Evolutionary conservation across 2,888 invertebrate species (phyloP).

Genomic region (Iphiclides podalirius): DNA sequence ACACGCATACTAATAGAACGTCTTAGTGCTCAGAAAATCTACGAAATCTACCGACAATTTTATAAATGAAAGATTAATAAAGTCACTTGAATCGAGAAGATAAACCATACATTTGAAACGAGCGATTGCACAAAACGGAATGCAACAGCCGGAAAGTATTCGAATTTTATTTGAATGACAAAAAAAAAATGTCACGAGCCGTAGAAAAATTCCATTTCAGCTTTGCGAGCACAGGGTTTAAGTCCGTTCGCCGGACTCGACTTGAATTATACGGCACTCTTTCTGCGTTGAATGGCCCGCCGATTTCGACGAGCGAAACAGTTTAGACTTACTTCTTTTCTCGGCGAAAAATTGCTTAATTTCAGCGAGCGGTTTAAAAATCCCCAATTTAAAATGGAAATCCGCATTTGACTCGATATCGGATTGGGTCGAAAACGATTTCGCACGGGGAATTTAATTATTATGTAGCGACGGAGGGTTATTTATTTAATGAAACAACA

Average conservation of each 20-base stretch:
- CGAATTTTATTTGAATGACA: conserved; percentile 6
- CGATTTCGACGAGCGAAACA: conserved; percentile 15
- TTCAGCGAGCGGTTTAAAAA: conserved; percentile 14
- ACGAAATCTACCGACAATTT: too few species aligned
- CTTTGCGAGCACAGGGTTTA: conserved; percentile 3
- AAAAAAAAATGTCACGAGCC: conserved; percentile 5
- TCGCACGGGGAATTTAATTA: too few species aligned
- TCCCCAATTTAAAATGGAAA: conserved; percentile 3
- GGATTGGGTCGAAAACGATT: neutral
- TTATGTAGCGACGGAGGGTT: too few species aligned
- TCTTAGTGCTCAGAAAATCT: too few species aligned
- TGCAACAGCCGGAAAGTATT: conserved; percentile 5
- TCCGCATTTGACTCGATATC: conserved; percentile 4
- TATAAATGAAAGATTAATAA: too few species aligned
- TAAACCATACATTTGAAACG: neutral
- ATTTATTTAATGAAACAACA: too few species aligned
- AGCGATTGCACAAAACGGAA: conserved; percentile 1
- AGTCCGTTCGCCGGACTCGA: conserved; percentile 10
- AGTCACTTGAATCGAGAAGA: too few species aligned
- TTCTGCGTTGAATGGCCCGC: conserved; percentile 19
- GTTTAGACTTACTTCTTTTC: conserved; percentile 10
- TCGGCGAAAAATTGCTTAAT: conserved; percentile 12
- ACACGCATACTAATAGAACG: too few species aligned
- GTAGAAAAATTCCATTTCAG: conserved; percentile 13
- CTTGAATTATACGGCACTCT: conserved; percentile 21